phyloP scores from a whole-genome alignment of 2,888 invertebrate species.

The Acanthacorydalis orientalis region DNA sequence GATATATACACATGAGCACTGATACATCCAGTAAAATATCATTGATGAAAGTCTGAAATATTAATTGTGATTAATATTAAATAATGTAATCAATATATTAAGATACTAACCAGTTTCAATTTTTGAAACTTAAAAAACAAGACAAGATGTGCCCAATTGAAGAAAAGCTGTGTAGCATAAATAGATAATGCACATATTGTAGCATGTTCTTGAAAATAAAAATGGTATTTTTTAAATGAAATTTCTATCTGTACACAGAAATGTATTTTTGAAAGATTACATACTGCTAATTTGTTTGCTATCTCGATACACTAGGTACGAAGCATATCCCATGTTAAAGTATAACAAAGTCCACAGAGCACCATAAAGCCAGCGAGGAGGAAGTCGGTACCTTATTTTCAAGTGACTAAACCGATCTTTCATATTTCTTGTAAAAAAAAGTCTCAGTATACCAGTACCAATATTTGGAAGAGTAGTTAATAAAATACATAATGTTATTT shows the following conservation, averaged over 20 bases:
- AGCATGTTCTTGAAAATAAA: neutral
- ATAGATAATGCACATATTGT: neutral
- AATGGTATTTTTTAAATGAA: too few species aligned
- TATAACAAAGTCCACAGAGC: constrained; percentile 1
- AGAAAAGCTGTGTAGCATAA: neutral
- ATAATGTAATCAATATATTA: neutral
- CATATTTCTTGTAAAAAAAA: neutral
- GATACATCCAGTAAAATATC: constrained; percentile 37
- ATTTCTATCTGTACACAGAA: too few species aligned
- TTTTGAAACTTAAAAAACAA: neutral
- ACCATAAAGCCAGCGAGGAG: neutral
- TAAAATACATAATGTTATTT: neutral
- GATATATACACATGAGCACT: constrained; percentile 36
- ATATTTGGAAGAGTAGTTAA: constrained; percentile 1
- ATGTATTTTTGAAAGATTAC: neutral
- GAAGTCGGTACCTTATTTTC: neutral
- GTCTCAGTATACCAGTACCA: neutral
- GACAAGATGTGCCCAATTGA: constrained; percentile 3
- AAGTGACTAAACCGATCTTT: neutral
- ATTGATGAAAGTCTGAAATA: constrained; percentile 42
- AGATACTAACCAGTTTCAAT: constrained; percentile 1
- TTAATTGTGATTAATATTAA: constrained; percentile 5
- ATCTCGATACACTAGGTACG: neutral
- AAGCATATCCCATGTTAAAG: constrained; percentile 1
- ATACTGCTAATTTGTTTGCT: neutral